These are phyloP conservation scores for Tyria jacobaeae DNA, from an alignment of 2,888 invertebrate genomes.

Conservation along the genomic window DNA sequence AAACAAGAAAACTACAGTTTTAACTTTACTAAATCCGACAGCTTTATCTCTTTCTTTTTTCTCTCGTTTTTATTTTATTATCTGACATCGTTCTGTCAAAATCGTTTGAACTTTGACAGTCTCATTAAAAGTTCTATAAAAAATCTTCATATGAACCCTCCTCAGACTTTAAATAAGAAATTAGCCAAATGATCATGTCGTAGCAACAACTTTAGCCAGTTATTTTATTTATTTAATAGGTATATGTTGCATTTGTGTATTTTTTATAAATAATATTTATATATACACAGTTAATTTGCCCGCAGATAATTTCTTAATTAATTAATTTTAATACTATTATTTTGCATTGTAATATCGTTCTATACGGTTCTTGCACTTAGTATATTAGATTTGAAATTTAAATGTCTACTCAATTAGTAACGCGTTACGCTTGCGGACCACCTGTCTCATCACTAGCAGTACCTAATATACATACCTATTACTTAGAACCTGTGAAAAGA, in stretches of 20 bases:
- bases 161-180: too few species aligned
- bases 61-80: too few species aligned
- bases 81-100: too few species aligned
- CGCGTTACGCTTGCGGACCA: constrained; percentile 33
- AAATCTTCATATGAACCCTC: too few species aligned
- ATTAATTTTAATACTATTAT: constrained; percentile 44
- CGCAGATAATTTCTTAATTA: constrained; percentile 29
- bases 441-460: constrained; percentile 33
- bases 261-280: constrained; percentile 32
- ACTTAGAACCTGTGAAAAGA: not conserved
- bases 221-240: not conserved
- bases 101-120: too few species aligned
- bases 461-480: not conserved
- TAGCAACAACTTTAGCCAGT: too few species aligned
- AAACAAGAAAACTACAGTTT: too few species aligned
- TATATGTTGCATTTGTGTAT: not conserved
- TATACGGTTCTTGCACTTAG: constrained; percentile 45
- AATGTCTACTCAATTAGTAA: constrained; percentile 46
- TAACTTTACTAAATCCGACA: too few species aligned
- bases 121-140: too few species aligned
- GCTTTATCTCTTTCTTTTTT: too few species aligned
- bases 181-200: too few species aligned
- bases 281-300: constrained; percentile 3
- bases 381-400: constrained; percentile 31
- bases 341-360: constrained; percentile 38